Percentiles rank a stretch among this genome's conserved stretches.
These are phyloP conservation scores for Trachelus stipa DNA, from an alignment of 2,888 invertebrate genomes.

Conservation along the genomic window DNA sequence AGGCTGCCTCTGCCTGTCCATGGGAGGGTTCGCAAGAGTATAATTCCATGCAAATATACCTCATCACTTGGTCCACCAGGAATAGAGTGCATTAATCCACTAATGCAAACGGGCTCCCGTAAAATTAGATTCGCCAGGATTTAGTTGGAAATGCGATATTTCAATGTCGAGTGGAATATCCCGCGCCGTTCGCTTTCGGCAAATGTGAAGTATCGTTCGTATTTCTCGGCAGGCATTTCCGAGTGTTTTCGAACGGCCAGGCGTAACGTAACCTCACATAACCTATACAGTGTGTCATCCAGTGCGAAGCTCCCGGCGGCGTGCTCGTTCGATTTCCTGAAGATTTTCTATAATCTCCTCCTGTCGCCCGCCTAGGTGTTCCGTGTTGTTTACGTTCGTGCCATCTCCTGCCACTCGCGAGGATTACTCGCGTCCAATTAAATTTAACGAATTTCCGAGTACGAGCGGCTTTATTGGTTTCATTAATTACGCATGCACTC, in stretches of 20 bases:
- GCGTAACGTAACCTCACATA: background rate
- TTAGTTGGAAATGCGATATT: slow-evolving; percentile 55
- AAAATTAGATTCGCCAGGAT: slow-evolving; percentile 60
- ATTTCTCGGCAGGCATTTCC: background rate
- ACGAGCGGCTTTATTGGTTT: slow-evolving; percentile 61
- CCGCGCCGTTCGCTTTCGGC: background rate
- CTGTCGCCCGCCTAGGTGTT: background rate
- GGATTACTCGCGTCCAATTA: slow-evolving; percentile 64
- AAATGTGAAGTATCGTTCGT: background rate
- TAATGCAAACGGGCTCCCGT: slow-evolving; percentile 57
- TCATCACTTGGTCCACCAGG: slow-evolving; percentile 58
- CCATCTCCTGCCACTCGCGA: slow-evolving; percentile 5
- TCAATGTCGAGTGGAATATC: slow-evolving; percentile 45
- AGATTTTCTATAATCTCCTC: background rate
- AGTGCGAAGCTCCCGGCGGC: background rate
- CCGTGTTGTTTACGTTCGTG: background rate
- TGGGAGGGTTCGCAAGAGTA: slow-evolving; percentile 41
- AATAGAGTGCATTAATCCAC: slow-evolving; percentile 61
- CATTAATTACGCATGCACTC: slow-evolving; percentile 61
- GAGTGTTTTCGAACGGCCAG: background rate
- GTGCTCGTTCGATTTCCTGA: background rate
- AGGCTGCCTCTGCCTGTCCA: slow-evolving; percentile 16
- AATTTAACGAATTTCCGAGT: slow-evolving; percentile 62
- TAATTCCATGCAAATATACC: slow-evolving; percentile 62
- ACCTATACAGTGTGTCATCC: background rate